These are phyloP conservation scores for Procambarus clarkii DNA, from an alignment of 1,140 invertebrate genomes.

Conservation along the genomic window DNA sequence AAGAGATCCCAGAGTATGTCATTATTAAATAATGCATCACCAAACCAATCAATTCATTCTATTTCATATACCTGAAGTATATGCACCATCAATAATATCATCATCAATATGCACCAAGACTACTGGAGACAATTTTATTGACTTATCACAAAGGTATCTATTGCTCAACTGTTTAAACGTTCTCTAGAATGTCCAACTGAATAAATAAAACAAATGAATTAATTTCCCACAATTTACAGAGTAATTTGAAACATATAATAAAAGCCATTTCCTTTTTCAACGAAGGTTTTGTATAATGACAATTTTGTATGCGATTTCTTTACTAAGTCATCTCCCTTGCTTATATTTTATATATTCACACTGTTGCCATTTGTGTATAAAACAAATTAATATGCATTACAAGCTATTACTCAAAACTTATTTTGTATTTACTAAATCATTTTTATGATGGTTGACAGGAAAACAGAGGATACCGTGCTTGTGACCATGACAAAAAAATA, in stretches of 20 bases:
- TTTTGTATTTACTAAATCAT: not conserved
- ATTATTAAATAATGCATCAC: not conserved
- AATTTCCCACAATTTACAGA: not conserved
- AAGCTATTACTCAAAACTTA: not conserved
- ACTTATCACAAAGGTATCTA: not conserved
- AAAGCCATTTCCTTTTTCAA: not conserved
- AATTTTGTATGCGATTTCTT: not conserved
- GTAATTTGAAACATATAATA: not conserved
- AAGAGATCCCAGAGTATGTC: not conserved
- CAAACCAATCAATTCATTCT: not conserved
- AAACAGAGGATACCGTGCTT: too few relatives aligned
- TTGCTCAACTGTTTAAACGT: not conserved
- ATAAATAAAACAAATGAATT: not conserved
- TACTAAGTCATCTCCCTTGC: not conserved
- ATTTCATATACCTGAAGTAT: not conserved
- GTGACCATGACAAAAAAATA: too few relatives aligned
- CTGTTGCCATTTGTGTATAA: not conserved
- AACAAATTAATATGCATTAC: not conserved
- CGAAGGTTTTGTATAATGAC: not conserved
- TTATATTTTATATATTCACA: not conserved
- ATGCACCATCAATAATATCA: too few relatives aligned
- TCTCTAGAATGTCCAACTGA: not conserved
- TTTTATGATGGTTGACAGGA: not conserved
- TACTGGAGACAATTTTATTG: not conserved
- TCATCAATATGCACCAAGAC: too few relatives aligned